Base-by-base conservation (phyloP, 2,888 invertebrate genomes). In the Thyatira batis region DNA sequence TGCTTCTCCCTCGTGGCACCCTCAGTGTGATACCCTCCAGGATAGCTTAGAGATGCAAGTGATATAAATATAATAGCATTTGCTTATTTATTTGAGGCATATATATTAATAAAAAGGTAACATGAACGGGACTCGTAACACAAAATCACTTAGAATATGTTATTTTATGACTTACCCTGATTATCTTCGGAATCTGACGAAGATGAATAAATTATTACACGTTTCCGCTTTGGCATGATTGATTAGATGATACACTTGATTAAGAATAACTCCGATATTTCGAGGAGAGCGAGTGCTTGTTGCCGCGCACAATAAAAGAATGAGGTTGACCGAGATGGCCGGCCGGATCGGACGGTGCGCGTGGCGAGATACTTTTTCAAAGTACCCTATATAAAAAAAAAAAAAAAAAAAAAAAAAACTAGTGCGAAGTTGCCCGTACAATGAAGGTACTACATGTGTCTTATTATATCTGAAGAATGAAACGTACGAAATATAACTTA, bases 11-110 rank as follows among this genome's bases (percentile, higher is more conserved):
- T 51, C 44, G 50, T 51, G 50, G 27, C 44, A 51, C 23, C 50
- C 50, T 51, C 50, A 28, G n/a, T 44, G 50, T 51, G 50, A 25
- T 51, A 51, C 27, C 50, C 44, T 45, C 44, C 50, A 27, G 44
- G 50, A 8, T 28, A 51, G 50, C 50, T 51, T 51, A 51, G 44
- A 43, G 45, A 51, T 51, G 27, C 23, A 20, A 44, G n/a, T n/a
- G n/a, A n/a, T n/a, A n/a, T 51, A 30, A 21, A 45, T 20, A 20
- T 45, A 20, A 45, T 27, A 27, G n/a, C 27, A 8, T 5, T 9
- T 6, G 9, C 27, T 27, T 27, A n/a, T n/a, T n/a, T n/a, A n/a
- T 27, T 27, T 27, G 27, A 3, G 10, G 4, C 6, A 27, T 9
- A 5, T 9, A 27, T 9, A 5, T 10, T 27, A 21, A 44, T 10